Base-by-base conservation (phyloP, 2,888 invertebrate species). In the Hypomecis punctinalis region DNA sequence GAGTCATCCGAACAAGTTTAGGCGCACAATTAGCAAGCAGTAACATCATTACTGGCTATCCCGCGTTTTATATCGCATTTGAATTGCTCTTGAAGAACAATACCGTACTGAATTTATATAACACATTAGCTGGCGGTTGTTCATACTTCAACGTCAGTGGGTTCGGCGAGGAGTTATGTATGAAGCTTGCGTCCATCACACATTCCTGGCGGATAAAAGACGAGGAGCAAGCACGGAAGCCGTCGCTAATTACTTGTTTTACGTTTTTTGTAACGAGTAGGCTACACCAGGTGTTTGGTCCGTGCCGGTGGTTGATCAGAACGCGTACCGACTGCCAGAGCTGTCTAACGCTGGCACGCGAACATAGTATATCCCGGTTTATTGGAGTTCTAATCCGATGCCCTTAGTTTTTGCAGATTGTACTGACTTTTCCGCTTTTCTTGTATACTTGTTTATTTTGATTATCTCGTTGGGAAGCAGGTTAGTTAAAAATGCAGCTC, bases 61-160 rank as follows among this genome's bases (percentile, higher is more conserved):
- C 76, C 73, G 74, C 77, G 76, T 73, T 63, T 73, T 77, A 80
- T 78, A 81, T 77, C 73, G 76, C 79, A 73, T 80, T 77, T 71
- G 73, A 68, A 68, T 68, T 67, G 65, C 67, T 67, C 67, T 70
- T 54, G 55, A 81, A 79, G 75, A 81, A 82, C 78, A 82, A 78
- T 79, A 79, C 77, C 78, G 80, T 81, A 81, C 76, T 86, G 88
- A 85, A 88, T 88, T 86, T 87, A 84, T 87, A 87, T 86, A 82
- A 84, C 81, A 80, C 77, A 86, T 86, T 87, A 87, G 81, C 75
- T 75, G 77, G 67, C 69, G 73, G 76, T 78, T 80, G 76, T 76
- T 77, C 77, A 80, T 80, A 83, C 76, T 79, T 76, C 74, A 79
- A 70, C 59, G 75, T 76, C 74, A 76, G 74, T 72, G 67, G 66